These are phyloP conservation scores for Bradypus variegatus DNA, from an alignment of 2,797 vertebrate genomes.

Conservation along the genomic window DNA sequence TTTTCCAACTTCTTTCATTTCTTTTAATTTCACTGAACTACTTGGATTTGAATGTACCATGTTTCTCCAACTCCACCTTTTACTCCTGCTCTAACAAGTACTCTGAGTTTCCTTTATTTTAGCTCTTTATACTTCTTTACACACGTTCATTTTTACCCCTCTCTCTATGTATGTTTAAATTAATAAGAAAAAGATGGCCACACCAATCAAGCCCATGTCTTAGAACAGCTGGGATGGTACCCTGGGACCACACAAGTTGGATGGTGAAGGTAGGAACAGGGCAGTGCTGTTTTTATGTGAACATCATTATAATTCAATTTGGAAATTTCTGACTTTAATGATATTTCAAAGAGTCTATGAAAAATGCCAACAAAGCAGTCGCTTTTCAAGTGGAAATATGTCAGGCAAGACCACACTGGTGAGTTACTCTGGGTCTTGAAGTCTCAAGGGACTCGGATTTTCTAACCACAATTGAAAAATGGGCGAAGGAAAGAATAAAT, in stretches of 20 bases:
- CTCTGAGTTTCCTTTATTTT: neutral
- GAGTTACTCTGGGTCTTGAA: neutral
- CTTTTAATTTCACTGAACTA: conserved; percentile 30
- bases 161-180: neutral
- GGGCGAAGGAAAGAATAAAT: conserved; percentile 8
- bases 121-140: neutral
- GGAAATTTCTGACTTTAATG: conserved; percentile 38
- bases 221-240: neutral
- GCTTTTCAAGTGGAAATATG: conserved; percentile 20
- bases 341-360: neutral
- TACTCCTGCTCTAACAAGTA: neutral
- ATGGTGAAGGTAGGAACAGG: neutral
- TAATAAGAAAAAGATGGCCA: neutral
- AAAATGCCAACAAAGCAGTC: neutral
- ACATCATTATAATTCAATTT: conserved; percentile 1
- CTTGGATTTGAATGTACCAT: neutral
- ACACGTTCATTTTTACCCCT: neutral
- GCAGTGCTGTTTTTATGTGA: neutral
- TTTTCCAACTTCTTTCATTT: neutral
- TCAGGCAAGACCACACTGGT: neutral
- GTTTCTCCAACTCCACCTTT: neutral
- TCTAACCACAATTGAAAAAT: neutral
- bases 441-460: neutral
- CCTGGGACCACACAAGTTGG: neutral
- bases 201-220: neutral